Evolutionary conservation across 2,113 vertebrate genomes (phyloP).

Genomic region (Mustelus asterias): DNA sequence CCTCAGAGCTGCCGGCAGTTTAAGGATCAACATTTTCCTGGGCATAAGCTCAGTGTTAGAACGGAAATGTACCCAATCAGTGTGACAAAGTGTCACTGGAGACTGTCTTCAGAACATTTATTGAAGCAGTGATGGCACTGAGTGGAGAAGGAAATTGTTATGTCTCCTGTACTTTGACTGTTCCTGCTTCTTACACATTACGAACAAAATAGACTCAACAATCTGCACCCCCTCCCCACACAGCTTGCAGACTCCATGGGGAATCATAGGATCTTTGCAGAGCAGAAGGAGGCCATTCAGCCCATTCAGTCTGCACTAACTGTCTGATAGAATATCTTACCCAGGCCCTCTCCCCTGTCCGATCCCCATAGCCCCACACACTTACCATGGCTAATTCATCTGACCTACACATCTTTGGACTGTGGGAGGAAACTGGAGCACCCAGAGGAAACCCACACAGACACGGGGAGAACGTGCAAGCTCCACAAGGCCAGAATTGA

Average conservation of each 20-base stretch:
- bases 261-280: not conserved
- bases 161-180: not conserved
- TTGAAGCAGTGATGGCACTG: not conserved
- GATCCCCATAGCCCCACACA: no score
- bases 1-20: not conserved
- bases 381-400: no score
- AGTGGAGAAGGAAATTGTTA: not conserved
- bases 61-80: not conserved
- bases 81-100: not conserved
- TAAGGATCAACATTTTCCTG: not conserved
- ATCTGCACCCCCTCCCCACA: not conserved
- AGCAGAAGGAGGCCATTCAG: no score
- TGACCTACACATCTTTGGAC: no score
- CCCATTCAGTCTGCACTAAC: no score
- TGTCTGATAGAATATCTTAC: no score
- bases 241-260: not conserved
- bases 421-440: no score
- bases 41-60: not conserved
- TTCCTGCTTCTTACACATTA: no score
- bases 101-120: not conserved
- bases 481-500: no score
- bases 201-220: not conserved
- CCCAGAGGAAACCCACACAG: no score
- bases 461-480: no score
- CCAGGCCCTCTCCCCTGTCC: no score